Conservation (phyloP, 2,797 vertebrate species). For the Tiaroga cobitis region DNA sequence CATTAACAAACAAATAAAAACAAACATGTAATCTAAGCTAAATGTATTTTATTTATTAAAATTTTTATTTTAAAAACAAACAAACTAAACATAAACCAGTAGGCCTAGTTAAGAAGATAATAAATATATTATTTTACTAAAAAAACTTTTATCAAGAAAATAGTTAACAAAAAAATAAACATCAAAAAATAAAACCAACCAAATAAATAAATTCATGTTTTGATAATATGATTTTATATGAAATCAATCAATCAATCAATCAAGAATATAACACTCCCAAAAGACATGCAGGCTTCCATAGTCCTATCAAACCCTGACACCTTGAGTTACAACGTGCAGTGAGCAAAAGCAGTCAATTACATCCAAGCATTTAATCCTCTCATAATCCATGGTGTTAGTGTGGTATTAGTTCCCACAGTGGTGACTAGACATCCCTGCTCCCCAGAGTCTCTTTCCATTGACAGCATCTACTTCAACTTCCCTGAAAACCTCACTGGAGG, state of each 20-base stretch:
- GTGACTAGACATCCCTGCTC: conserved; percentile 41
- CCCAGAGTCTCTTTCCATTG: conserved; percentile 38
- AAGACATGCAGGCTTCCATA: conserved; percentile 21
- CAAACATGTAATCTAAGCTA: neutral
- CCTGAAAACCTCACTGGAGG: conserved; percentile 43
- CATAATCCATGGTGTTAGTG: conserved; percentile 49
- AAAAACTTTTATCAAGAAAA: neutral
- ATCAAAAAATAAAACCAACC: neutral
- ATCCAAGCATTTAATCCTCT: conserved; percentile 56
- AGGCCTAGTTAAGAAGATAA: too few relatives aligned
- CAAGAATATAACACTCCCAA: conserved; percentile 5
- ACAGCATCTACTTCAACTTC: conserved; percentile 42
- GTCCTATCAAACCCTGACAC: conserved; percentile 31
- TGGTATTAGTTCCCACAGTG: conserved; percentile 44
- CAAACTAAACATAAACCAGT: neutral
- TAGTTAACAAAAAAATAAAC: neutral
- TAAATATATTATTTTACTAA: neutral
- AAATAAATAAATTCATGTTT: neutral
- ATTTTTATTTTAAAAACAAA: neutral
- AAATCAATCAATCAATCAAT: neutral
- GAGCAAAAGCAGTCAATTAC: conserved; percentile 54
- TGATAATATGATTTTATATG: neutral
- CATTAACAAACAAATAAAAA: neutral
- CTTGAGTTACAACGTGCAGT: conserved; percentile 39
- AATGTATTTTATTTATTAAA: neutral